These are phyloP conservation scores for Macropis europaea DNA, from an alignment of 2,888 invertebrate genomes.

Conservation along the genomic window DNA sequence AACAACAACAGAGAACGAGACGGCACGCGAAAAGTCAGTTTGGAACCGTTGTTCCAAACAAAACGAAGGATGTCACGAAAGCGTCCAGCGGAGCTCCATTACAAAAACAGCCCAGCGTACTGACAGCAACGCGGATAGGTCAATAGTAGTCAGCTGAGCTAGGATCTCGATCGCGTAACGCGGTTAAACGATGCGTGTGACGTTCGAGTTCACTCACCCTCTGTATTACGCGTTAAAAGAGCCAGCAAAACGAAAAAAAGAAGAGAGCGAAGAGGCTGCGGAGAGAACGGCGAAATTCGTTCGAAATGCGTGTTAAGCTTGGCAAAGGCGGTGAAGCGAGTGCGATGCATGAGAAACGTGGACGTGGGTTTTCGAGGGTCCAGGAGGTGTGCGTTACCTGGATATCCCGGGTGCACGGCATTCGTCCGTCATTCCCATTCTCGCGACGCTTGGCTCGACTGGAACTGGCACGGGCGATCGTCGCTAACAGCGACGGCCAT, in stretches of 20 bases:
- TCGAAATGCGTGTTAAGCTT: too few relatives aligned
- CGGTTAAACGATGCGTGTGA: constrained; percentile 44
- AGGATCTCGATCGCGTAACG: constrained; percentile 41
- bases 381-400: constrained; percentile 61
- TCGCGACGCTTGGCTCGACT: constrained; percentile 55
- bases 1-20: too few relatives aligned
- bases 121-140: constrained; percentile 47
- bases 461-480: constrained; percentile 69
- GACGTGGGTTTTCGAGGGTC: too few relatives aligned
- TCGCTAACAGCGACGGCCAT: constrained; percentile 77
- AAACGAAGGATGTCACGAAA: too few relatives aligned
- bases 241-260: background rate
- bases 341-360: too few relatives aligned
- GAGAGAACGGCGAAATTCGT: too few relatives aligned
- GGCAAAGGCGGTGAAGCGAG: too few relatives aligned
- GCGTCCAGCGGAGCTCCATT: background rate
- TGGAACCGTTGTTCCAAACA: too few relatives aligned
- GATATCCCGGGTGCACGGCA: constrained; percentile 68
- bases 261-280: background rate
- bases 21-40: too few relatives aligned
- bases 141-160: constrained; percentile 56
- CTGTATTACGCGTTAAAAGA: constrained; percentile 1
- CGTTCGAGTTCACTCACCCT: constrained; percentile 56
- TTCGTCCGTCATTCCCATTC: constrained; percentile 60
- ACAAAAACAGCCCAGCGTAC: constrained; percentile 9